Evolutionary conservation across 2,113 vertebrate genomes (phyloP).

Genomic region (Xiphophorus hellerii): DNA sequence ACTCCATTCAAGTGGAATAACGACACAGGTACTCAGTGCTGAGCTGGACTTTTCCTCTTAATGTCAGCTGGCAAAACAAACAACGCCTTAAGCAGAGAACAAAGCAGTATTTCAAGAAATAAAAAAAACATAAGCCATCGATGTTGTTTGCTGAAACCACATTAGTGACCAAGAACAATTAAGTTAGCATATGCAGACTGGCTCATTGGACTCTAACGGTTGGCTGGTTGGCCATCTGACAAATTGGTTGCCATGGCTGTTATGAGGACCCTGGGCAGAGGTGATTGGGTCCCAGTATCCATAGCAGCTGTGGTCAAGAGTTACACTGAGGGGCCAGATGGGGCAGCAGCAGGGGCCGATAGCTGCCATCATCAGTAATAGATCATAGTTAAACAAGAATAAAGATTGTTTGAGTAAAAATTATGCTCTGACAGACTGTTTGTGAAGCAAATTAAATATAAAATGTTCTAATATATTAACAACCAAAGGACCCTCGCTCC

Average conservation of each 20-base stretch:
- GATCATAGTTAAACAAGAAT: constrained; percentile 36
- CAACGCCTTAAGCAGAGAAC: not conserved
- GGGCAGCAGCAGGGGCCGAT: constrained; percentile 57
- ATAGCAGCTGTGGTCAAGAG: constrained; percentile 45
- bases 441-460: not conserved
- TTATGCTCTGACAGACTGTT: not conserved
- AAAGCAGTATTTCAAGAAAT: not conserved
- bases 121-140: not conserved
- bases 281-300: constrained; percentile 54
- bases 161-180: constrained; percentile 21
- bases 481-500: not conserved
- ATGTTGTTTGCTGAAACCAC: not conserved
- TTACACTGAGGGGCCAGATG: constrained; percentile 70
- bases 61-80: constrained; percentile 9
- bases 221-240: constrained; percentile 57
- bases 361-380: constrained; percentile 28
- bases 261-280: constrained; percentile 65
- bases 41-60: constrained; percentile 29
- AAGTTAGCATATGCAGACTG: constrained; percentile 31
- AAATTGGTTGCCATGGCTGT: constrained; percentile 59
- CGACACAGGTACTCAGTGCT: constrained; percentile 46
- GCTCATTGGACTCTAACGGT: constrained; percentile 5
- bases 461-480: not conserved
- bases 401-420: constrained; percentile 19
- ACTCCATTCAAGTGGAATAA: constrained; percentile 66